A percentile compares a stretch with the other conserved stretches of the same genome.
These are phyloP conservation scores for Setophaga kirtlandii DNA, from an alignment of 2,113 vertebrate genomes.

Conservation along the genomic window DNA sequence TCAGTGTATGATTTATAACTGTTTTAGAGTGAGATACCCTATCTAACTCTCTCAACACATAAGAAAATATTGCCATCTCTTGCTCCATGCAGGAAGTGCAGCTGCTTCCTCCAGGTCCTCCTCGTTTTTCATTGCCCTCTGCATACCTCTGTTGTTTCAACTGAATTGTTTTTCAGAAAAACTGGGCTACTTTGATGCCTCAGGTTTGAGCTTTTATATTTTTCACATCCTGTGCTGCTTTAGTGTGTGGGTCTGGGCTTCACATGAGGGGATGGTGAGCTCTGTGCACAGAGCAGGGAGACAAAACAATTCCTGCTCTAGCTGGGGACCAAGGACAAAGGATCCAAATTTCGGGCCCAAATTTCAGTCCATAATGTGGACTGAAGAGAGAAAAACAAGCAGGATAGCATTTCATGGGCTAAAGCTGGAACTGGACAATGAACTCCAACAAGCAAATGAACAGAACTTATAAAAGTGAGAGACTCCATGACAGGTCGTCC, in stretches of 20 bases:
- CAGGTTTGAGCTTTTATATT: not conserved
- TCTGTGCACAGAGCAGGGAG: not conserved
- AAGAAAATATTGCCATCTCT: slow-evolving; percentile 72
- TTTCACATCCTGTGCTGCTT: not conserved
- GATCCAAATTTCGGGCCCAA: not conserved
- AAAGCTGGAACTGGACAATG: not conserved
- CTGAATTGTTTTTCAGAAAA: not conserved
- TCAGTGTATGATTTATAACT: not conserved
- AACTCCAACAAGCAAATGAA: not conserved
- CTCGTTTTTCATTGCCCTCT: not conserved
- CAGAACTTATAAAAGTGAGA: not conserved
- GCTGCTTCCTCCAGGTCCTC: not conserved
- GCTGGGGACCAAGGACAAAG: not conserved
- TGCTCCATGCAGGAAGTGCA: slow-evolving; percentile 22
- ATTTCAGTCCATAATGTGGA: too few species aligned
- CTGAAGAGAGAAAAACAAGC: not conserved
- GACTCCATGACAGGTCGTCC: rapidly evolving
- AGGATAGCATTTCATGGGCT: not conserved
- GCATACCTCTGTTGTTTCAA: not conserved
- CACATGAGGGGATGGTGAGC: not conserved
- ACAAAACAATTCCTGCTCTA: not conserved
- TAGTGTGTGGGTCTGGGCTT: not conserved
- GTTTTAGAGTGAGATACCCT: rapidly evolving
- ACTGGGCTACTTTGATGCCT: not conserved
- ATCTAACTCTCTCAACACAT: not conserved